Conservation (phyloP, 2,113 vertebrate genomes). For the Prietella phreatophila region DNA sequence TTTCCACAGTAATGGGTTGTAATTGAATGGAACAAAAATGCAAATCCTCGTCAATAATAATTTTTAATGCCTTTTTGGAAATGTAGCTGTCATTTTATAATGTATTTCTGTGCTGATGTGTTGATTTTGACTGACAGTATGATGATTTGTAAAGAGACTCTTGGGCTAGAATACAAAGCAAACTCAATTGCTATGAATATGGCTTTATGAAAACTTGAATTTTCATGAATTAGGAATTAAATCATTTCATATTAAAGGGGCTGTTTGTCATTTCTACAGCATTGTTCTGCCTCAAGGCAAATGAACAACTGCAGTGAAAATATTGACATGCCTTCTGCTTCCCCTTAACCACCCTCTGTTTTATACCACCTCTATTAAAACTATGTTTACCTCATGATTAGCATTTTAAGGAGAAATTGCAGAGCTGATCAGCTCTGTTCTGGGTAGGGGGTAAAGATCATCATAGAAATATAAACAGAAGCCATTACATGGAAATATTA, state of each 20-base stretch:
- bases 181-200: background rate
- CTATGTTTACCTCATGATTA: background rate
- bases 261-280: background rate
- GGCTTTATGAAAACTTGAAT: background rate
- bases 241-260: background rate
- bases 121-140: slow-evolving; percentile 12
- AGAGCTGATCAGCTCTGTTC: background rate
- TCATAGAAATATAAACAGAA: background rate
- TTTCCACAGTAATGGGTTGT: background rate
- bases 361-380: background rate
- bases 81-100: background rate
- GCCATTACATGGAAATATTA: background rate
- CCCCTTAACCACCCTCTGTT: background rate
- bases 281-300: background rate
- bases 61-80: background rate
- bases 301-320: background rate
- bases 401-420: background rate
- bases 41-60: background rate
- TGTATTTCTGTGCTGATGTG: background rate
- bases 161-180: background rate
- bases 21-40: slow-evolving; percentile 11
- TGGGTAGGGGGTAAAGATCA: background rate
- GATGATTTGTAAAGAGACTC: slow-evolving; percentile 1
- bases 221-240: background rate
- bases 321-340: background rate